These are phyloP conservation scores for Progne subis DNA, from an alignment of 2,113 vertebrate species.

Conservation along the genomic window DNA sequence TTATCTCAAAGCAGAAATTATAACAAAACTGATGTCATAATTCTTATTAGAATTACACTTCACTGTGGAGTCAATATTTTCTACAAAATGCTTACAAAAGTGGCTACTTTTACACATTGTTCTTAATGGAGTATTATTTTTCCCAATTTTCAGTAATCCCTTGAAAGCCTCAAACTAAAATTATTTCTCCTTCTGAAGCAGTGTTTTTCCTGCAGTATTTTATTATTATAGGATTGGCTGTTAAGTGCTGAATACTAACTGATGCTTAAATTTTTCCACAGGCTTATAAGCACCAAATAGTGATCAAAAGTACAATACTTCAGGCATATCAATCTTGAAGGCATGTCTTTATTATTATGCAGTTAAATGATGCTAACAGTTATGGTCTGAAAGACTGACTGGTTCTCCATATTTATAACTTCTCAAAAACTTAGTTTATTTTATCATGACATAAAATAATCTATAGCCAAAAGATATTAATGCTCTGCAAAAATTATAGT, in stretches of 20 bases:
- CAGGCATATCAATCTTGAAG: neutral
- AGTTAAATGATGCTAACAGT: neutral
- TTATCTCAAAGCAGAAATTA: neutral
- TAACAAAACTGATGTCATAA: neutral
- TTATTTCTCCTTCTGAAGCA: neutral
- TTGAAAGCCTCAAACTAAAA: conserved; percentile 32
- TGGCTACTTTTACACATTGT: neutral
- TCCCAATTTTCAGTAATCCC: conserved; percentile 23
- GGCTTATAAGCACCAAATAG: neutral
- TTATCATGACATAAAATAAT: conserved; percentile 39
- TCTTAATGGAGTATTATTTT: neutral
- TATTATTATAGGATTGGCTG: neutral
- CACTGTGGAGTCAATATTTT: neutral
- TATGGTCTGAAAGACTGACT: neutral
- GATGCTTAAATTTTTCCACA: neutral
- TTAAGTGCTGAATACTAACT: neutral
- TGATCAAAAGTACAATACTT: neutral
- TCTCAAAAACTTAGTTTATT: conserved; percentile 20
- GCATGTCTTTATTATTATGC: neutral
- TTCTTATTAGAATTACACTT: neutral
- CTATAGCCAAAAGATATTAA: neutral
- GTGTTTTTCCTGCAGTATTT: neutral
- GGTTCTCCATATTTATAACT: neutral
- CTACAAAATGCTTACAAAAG: conserved; percentile 17
- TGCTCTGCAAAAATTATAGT: neutral